Base-by-base conservation (phyloP, 2,113 vertebrate genomes). In the Catharus minimus region DNA sequence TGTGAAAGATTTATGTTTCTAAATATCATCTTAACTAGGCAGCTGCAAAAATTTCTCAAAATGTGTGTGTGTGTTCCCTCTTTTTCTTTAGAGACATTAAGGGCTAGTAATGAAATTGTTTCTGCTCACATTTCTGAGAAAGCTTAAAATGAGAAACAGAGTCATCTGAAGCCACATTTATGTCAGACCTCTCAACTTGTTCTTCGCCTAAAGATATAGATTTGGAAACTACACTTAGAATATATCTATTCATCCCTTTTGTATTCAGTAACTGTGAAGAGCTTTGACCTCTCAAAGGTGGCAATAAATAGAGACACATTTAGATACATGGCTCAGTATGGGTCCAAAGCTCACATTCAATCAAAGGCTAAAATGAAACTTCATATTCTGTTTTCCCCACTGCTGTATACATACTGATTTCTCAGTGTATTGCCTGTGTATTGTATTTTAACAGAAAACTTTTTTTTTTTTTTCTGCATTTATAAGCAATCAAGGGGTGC, bases 51-150 rank as follows among this genome's bases (percentile, higher is more conserved):
- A 41, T 15, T 10, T 22, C 36, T 56, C 72, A 28, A 65, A 50
- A 39, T 24, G 19, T 27, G 3, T 23, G 4, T 2, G 0, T 44
- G 8, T 47, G 3, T 38, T 7, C 4, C 2, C 2, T 49, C 9
- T 62, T 69, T 71, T 71, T 52, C n/a, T 64, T 75, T 44, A 46
- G 28, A 76, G 22, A 41, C 0, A 2, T 61, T 44, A 11, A 32
- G 9, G 13, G 15, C 55, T 49, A 21, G 10, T 30, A 64, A 4
- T 7, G 17, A 19, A 67, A 58, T 32, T 58, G 3, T 49, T 73
- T 80, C 20, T 77, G 68, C 9, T 53, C 5, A 6, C 10, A 38
- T 53, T 77, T 26, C 15, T 74, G 28, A 66, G 28, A 77, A 52
- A 74, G 20, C 26, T 57, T 76, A 41, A 61, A 77, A 49, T 9